These are phyloP conservation scores for Zygothrica quintamaculata DNA, from an alignment of 2,888 invertebrate genomes.

Conservation along the genomic window DNA sequence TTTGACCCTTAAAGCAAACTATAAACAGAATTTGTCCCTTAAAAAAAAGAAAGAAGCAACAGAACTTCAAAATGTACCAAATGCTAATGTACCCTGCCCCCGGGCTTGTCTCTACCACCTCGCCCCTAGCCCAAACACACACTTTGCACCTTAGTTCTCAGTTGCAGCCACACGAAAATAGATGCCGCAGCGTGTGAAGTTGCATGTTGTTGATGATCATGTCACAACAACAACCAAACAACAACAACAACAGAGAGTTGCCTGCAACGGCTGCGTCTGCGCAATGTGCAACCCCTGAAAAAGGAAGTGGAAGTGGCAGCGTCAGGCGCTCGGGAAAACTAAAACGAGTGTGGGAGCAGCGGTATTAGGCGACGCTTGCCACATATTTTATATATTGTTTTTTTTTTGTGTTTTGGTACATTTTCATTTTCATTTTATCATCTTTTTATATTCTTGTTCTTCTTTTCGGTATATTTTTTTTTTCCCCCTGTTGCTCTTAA, in stretches of 20 bases:
- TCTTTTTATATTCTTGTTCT: too few relatives aligned
- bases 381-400: slow-evolving; percentile 45
- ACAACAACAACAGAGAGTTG: slow-evolving; percentile 20
- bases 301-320: slow-evolving; percentile 37
- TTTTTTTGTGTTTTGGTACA: slow-evolving; percentile 8
- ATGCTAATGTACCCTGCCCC: too few relatives aligned
- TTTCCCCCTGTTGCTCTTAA: slow-evolving; percentile 62
- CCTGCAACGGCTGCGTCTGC: slow-evolving; percentile 45
- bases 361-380: slow-evolving; percentile 1
- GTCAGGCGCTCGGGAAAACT: too few relatives aligned
- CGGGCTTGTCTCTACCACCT: too few relatives aligned
- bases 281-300: slow-evolving; percentile 49
- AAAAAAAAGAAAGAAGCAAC: slow-evolving; percentile 2
- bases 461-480: slow-evolving; percentile 35
- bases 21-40: background rate
- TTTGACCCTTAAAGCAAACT: slow-evolving; percentile 11
- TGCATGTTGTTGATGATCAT: slow-evolving; percentile 38
- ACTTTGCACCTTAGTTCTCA: background rate
- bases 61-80: too few relatives aligned
- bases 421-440: too few relatives aligned
- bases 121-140: too few relatives aligned
- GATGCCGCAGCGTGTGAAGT: slow-evolving; percentile 47
- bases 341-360: slow-evolving; percentile 8
- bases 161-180: slow-evolving; percentile 32
- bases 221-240: slow-evolving; percentile 43